phyloP scores from a whole-genome alignment of 1,140 invertebrate species.

The Rhopalosiphum padi region DNA sequence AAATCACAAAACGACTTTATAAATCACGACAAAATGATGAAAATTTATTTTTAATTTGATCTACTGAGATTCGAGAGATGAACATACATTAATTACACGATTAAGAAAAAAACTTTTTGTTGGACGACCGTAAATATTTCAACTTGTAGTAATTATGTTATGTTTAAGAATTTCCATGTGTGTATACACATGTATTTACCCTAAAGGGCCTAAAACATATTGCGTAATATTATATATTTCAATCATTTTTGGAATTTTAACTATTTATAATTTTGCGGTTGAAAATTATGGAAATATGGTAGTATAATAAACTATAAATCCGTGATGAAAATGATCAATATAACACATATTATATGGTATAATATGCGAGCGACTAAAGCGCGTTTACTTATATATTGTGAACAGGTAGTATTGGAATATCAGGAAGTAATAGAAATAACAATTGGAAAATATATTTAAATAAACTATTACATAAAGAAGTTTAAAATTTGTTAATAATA shows the following conservation, averaged over 20 bases:
- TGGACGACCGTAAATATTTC: not conserved
- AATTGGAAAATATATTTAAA: not conserved
- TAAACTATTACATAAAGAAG: not conserved
- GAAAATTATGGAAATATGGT: not conserved
- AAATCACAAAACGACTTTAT: not conserved
- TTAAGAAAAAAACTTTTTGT: not conserved
- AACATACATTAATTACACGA: not conserved
- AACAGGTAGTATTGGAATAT: not conserved
- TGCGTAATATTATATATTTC: not conserved
- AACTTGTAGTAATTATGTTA: not conserved
- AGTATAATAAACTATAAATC: not conserved
- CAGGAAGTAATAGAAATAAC: not conserved
- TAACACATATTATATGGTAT: not conserved
- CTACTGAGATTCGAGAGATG: not conserved
- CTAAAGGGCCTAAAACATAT: not conserved
- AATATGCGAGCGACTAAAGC: not conserved
- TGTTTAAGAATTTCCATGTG: not conserved
- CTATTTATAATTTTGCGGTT: not conserved
- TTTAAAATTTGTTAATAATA: not conserved
- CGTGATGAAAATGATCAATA: not conserved
- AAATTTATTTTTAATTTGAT: not conserved
- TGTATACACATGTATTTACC: not conserved
- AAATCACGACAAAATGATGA: not conserved
- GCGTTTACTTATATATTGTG: not conserved
- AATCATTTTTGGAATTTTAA: slow-evolving; percentile 4